Evolutionary conservation across 2,888 invertebrate genomes (phyloP), one percentile per base, ranked within the genome.

Genomic region (Melinaea marsaeus): DNA sequence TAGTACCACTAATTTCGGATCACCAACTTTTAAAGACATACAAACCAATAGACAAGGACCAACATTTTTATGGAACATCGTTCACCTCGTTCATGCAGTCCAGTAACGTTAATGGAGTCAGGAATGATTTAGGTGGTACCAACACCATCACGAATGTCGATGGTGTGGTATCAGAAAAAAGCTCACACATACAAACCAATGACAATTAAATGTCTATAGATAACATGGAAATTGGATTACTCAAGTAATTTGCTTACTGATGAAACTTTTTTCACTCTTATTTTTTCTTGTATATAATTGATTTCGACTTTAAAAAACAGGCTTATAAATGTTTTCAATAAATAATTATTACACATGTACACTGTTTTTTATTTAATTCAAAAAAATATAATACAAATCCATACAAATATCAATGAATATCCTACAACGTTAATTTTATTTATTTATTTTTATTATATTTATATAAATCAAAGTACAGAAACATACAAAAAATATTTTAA

Each of bases 81-180:
- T 57, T 61, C 0, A 69, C 71, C 0, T 61, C 70, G 2, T 72
- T 61, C 64, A 67, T 62, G 9, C 56, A 67, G 2, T 64, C 67
- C 4, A 75, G 83, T 0, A 86, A 91, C 67, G 78, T 91, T 47
- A 91, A 94, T 75, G 94, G 94, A 4, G 90, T 92, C 67, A 88
- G 86, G 54, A 82, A 81, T 34, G 84, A 81, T 57, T 86, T 84
- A 57, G 92, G 93, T 67, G 87, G 87, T 45, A 90, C 93, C 1
- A 81, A 91, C 13, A 92, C 92, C 1, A 88, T 92, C 1, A 81
- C 93, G 4, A 94, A 94, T 74, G 92, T 93, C 73, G 93, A 95
- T 77, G 94, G 94, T 65, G 92, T 92, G 76, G 76, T 93, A 13
- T 32, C 72, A 4, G 58, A 71, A 57, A 62, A 71, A 32, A 55